These are phyloP conservation scores for Microtus californicus DNA, from an alignment of 2,797 vertebrate species.

Conservation along the genomic window DNA sequence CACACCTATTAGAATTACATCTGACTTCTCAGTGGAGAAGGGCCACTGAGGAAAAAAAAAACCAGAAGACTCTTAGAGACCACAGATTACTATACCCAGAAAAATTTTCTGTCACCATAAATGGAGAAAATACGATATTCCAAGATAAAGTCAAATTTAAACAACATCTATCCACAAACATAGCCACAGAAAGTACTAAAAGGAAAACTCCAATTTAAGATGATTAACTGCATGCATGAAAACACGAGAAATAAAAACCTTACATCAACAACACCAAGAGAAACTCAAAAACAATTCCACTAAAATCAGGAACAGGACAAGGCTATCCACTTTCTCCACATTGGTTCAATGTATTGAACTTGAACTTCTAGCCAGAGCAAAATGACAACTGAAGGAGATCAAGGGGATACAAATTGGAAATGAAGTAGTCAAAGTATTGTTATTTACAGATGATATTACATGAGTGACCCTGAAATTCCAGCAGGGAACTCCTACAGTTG, in stretches of 20 bases:
- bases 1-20: not conserved
- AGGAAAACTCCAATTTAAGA: not conserved
- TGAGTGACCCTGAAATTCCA: not conserved
- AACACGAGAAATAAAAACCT: not conserved
- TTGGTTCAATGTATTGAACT: not conserved
- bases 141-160: not conserved
- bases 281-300: not conserved
- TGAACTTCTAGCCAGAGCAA: not conserved
- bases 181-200: not conserved
- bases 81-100: not conserved
- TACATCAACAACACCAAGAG: not conserved
- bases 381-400: not conserved
- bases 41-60: not conserved
- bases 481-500: not conserved
- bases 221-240: not conserved
- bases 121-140: not conserved
- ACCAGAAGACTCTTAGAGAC: not conserved
- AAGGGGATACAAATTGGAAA: not conserved
- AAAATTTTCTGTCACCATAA: not conserved
- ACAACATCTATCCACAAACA: not conserved
- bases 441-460: not conserved
- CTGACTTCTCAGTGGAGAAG: not conserved
- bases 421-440: not conserved
- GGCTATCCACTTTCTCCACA: not conserved
- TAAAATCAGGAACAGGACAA: not conserved